Conservation (phyloP, 2,113 vertebrate genomes). For the Cyanocitta stelleri region DNA sequence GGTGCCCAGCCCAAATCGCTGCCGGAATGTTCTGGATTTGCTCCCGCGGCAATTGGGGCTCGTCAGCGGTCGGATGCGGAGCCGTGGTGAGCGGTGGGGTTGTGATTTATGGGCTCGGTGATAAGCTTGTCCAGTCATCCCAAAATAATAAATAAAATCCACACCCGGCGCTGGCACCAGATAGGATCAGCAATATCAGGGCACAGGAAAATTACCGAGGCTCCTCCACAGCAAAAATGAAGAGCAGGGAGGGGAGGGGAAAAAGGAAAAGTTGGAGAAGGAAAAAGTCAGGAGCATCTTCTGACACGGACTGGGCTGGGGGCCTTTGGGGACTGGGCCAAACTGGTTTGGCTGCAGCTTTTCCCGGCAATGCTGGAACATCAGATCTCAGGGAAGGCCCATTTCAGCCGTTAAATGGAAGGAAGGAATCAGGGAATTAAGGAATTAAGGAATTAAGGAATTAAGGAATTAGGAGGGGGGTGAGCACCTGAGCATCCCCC, state of each 20-base stretch:
- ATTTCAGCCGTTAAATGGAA: not conserved
- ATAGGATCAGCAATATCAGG: constrained; percentile 34
- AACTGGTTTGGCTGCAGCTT: not conserved
- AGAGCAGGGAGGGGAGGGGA: not conserved
- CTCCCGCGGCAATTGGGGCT: not conserved
- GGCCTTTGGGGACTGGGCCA: not conserved
- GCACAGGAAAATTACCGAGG: not conserved
- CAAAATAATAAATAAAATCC: constrained; percentile 42
- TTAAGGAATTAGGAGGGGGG: not conserved
- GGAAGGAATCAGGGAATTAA: not conserved
- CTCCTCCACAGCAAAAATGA: not conserved
- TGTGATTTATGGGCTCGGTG: constrained; percentile 8
- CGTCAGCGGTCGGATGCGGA: not conserved
- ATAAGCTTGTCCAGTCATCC: constrained; percentile 35
- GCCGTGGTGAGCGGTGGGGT: not conserved
- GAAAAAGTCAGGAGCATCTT: not conserved
- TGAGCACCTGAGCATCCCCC: not conserved
- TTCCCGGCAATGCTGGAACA: not conserved
- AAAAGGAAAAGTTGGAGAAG: not conserved
- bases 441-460: not conserved
- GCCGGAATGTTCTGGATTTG: not conserved
- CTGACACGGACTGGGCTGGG: not conserved
- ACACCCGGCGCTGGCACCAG: not conserved
- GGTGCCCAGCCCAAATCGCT: rapidly evolving
- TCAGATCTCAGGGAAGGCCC: rapidly evolving